A percentile compares a stretch with the other conserved stretches of the same genome.
phyloP scores from a whole-genome alignment of 2,797 vertebrate genomes.

The Syngnathus acus region DNA sequence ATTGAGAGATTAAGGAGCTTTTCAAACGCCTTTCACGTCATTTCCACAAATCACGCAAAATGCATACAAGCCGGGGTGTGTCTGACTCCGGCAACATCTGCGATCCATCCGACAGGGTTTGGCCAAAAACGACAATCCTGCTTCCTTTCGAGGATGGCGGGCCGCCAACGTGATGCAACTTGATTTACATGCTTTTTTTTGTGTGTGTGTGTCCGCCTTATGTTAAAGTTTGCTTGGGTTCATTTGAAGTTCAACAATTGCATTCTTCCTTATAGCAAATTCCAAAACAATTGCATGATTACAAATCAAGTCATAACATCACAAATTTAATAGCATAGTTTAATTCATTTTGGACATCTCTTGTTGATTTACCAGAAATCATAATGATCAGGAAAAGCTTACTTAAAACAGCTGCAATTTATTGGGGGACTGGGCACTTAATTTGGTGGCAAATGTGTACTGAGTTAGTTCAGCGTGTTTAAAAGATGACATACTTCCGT shows the following conservation, averaged over 20 bases:
- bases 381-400: not conserved
- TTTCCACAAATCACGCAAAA: slow-evolving; percentile 24
- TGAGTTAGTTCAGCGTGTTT: no score
- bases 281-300: not conserved
- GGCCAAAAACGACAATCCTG: slow-evolving; percentile 27
- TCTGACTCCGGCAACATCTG: slow-evolving; percentile 25
- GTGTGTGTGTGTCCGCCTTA: not conserved
- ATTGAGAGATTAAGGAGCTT: not conserved
- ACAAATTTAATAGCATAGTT: no score
- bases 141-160: slow-evolving; percentile 14
- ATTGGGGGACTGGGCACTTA: no score
- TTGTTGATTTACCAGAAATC: not conserved
- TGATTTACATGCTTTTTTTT: not conserved
- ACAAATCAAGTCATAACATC: slow-evolving; percentile 25
- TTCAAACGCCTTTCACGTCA: not conserved
- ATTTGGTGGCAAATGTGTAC: no score
- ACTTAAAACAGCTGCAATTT: not conserved
- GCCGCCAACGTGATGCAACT: slow-evolving; percentile 1
- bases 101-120: slow-evolving; percentile 14
- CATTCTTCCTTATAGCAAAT: not conserved
- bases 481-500: not conserved
- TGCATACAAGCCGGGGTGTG: slow-evolving; percentile 9
- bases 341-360: not conserved
- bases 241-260: not conserved
- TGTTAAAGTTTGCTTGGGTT: not conserved